phyloP scores from a whole-genome alignment of 2,888 invertebrate genomes.

The Abrostola triplasia region DNA sequence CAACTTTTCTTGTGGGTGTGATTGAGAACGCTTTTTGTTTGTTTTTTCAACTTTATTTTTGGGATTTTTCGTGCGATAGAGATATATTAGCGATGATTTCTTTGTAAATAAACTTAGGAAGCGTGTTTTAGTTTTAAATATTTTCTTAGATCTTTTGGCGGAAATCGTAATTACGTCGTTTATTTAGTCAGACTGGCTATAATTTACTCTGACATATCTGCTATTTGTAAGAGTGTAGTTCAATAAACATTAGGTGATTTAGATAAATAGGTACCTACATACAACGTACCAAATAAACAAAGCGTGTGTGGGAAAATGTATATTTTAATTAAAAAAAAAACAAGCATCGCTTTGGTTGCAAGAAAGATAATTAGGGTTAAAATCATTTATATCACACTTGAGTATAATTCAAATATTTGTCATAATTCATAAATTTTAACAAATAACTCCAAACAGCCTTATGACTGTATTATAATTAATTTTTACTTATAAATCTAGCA shows the following conservation, averaged over 20 bases:
- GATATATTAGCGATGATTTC: constrained; percentile 15
- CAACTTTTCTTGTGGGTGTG: constrained; percentile 45
- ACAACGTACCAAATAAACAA: not conserved
- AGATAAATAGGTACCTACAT: not conserved
- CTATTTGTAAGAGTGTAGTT: constrained; percentile 8
- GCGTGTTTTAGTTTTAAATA: constrained; percentile 25
- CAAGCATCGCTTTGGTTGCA: too few relatives aligned
- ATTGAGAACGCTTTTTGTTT: constrained; percentile 39
- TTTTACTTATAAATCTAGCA: not conserved
- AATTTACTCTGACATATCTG: constrained; percentile 27
- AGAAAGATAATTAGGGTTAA: too few relatives aligned
- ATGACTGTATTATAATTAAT: not conserved
- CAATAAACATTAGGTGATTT: not conserved
- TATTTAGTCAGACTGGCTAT: constrained; percentile 34
- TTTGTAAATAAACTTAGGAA: constrained; percentile 22
- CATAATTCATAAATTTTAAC: too few relatives aligned
- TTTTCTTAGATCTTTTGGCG: constrained; percentile 48
- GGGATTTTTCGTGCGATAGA: constrained; percentile 1
- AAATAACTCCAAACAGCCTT: too few relatives aligned
- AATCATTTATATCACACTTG: too few relatives aligned
- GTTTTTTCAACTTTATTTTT: constrained; percentile 43
- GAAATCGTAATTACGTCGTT: constrained; percentile 43
- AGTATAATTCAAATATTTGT: too few relatives aligned
- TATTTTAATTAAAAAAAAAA: too few relatives aligned
- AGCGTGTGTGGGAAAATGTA: too few relatives aligned